Evolutionary conservation across 2,888 invertebrate species (phyloP).

Genomic region (Gisinianus flammeolus): DNA sequence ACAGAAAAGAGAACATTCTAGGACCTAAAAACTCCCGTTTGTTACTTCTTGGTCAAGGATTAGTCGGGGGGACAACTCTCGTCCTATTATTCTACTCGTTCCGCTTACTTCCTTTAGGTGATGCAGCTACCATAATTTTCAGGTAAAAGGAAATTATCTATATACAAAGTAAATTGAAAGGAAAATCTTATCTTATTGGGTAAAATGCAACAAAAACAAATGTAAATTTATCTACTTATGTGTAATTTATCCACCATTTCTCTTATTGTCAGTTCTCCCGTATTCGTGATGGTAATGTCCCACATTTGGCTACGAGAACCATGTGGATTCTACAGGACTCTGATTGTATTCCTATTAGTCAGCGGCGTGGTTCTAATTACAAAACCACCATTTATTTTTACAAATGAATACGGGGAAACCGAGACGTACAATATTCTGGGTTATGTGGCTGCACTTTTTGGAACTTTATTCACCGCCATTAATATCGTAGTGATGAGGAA

Average conservation of each 20-base stretch:
- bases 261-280: conserved; percentile 65
- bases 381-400: conserved; percentile 64
- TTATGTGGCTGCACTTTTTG: conserved; percentile 63
- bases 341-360: conserved; percentile 63
- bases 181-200: no score
- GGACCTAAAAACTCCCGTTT: conserved; percentile 62
- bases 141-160: conserved; percentile 43
- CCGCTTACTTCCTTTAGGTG: conserved; percentile 64
- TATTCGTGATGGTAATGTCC: conserved; percentile 64
- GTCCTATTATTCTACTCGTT: conserved; percentile 64
- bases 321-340: conserved; percentile 63
- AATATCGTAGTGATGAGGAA: conserved; percentile 65
- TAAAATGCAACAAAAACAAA: no score
- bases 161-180: background rate
- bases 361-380: conserved; percentile 64
- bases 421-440: conserved; percentile 62
- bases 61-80: conserved; percentile 64
- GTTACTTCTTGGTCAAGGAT: conserved; percentile 62
- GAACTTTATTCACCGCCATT: conserved; percentile 64
- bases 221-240: no score
- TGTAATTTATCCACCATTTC: no score
- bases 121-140: conserved; percentile 65
- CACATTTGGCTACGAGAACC: conserved; percentile 64
- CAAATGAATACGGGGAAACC: conserved; percentile 60
- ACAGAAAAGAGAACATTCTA: conserved; percentile 60